Evolutionary conservation across 2,113 vertebrate genomes (phyloP), one percentile per base, ranked within the genome.

Genomic region (Paramormyrops kingsleyae): DNA sequence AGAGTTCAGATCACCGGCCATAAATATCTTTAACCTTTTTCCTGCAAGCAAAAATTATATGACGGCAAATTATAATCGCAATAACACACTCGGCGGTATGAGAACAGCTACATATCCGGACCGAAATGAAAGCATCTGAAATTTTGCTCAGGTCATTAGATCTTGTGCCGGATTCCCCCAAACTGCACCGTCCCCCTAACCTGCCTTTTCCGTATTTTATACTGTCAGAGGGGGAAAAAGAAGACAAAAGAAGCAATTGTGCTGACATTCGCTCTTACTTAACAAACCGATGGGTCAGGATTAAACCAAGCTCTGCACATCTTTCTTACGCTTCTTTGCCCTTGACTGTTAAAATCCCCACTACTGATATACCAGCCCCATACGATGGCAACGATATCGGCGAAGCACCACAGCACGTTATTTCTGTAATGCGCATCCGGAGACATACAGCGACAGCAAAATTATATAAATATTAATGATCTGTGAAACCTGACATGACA

Each of bases 61-160:
- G 93, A 95, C 94, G 95, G 94, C 94, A 96, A 95, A 96, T 95
- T 95, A 95, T 96, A 95, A 96, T 96, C 96, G 94, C 93, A 96
- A 96, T 94, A 96, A 95, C 96, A 96, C 96, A 96, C 97, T 97
- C 96, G 95, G 94, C 95, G 93, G 94, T 96, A 96, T 96, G 93
- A 95, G 94, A 92, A 94, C 96, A 96, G 95, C 94, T 95, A 93
- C 94, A 93, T 95, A 95, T 96, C 94, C 95, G 91, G 94, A 95
- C 96, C 94, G 86, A 90, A 92, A 92, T 93, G 92, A 93, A 94
- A 94, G 95, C 62, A 39, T 77, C 94, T 91, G 92, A 90, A 91
- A 5, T 85, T 35, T 39, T 88, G 92, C 39, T 84, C 83, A 46
- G 21, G 92, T 95, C 95, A 95, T 95, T 92, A 89, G 89, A 94